Evolutionary conservation across 2,888 invertebrate species (phyloP).

Genomic region (Aelia acuminata): DNA sequence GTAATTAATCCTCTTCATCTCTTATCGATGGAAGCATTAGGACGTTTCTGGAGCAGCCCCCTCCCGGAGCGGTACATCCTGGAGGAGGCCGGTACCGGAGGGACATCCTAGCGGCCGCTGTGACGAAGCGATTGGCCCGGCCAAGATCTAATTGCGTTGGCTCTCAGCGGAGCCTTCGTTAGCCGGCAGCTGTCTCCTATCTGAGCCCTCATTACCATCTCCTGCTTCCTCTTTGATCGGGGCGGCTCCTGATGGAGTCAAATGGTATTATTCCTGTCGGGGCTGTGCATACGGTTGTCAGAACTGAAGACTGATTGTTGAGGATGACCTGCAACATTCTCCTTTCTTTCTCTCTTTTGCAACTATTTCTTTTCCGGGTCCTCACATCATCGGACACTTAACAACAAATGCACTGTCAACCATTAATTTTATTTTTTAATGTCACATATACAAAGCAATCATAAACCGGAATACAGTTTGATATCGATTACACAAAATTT

Average conservation of each 20-base stretch:
- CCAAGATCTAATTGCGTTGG: not conserved
- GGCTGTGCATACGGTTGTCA: not conserved
- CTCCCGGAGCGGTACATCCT: not conserved
- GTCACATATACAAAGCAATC: no score
- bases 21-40: slow-evolving; percentile 6
- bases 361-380: not conserved
- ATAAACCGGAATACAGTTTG: no score
- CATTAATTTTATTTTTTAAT: not conserved
- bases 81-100: not conserved
- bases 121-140: slow-evolving; percentile 25
- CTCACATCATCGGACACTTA: not conserved
- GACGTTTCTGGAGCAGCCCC: not conserved
- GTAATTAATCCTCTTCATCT: not conserved
- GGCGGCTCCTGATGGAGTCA: slow-evolving; percentile 6
- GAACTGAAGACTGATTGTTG: not conserved
- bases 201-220: not conserved
- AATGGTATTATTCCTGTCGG: slow-evolving; percentile 8
- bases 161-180: not conserved
- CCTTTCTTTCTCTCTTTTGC: not conserved
- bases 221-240: not conserved
- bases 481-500: no score
- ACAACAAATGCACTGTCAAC: not conserved
- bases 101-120: not conserved
- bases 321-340: slow-evolving; percentile 13
- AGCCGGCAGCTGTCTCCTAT: slow-evolving; percentile 1